Evolutionary conservation across 2,113 vertebrate species (phyloP).

Genomic region (Lipotes vexillifer): DNA sequence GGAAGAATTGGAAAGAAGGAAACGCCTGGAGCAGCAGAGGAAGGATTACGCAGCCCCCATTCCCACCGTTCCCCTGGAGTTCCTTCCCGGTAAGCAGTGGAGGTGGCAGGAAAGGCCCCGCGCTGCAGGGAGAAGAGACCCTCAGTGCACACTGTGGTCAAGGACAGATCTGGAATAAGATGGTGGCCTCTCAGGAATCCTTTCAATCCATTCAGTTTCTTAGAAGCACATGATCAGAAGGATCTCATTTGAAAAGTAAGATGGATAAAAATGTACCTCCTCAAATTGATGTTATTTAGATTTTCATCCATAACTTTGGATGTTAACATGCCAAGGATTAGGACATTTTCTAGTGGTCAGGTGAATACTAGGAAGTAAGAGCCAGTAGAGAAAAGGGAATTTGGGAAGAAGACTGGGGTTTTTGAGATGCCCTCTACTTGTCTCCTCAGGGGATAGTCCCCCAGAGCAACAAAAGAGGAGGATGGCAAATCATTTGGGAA

Average conservation of each 20-base stretch:
- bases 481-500: neutral
- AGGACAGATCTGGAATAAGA: neutral
- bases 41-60: conserved; percentile 91
- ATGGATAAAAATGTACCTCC: neutral
- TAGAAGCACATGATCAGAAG: neutral
- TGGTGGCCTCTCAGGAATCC: neutral
- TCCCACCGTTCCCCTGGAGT: conserved; percentile 79
- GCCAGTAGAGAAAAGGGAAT: neutral
- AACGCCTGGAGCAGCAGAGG: conserved; percentile 95
- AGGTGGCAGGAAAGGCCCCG: neutral
- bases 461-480: neutral
- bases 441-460: neutral
- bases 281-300: neutral
- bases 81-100: conserved; percentile 82
- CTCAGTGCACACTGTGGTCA: neutral
- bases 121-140: neutral
- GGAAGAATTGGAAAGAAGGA: conserved; percentile 95
- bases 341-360: neutral
- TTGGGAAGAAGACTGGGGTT: neutral
- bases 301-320: neutral
- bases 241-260: neutral
- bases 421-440: neutral
- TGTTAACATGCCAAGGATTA: neutral
- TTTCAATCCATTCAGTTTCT: neutral
- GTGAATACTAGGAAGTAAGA: neutral